phyloP scores from a whole-genome alignment of 2,113 vertebrate species.

The Nerophis lumbriciformis region DNA sequence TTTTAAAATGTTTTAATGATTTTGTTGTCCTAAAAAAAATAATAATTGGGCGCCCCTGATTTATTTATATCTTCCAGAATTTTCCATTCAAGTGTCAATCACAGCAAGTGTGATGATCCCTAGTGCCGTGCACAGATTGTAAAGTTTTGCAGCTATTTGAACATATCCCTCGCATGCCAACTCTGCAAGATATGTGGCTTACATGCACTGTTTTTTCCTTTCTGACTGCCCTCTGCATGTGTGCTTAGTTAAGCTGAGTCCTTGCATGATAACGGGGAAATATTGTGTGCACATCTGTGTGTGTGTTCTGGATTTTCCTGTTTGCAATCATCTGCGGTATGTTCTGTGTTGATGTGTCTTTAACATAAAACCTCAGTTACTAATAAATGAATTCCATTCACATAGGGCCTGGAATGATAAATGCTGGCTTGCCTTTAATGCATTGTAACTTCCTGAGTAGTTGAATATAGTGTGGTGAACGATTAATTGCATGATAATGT shows the following conservation, averaged over 20 bases:
- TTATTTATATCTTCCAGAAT: too few relatives aligned
- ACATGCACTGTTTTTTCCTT: slow-evolving; percentile 4
- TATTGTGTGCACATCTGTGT: neutral
- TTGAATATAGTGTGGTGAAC: too few relatives aligned
- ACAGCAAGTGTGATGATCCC: slow-evolving; percentile 15
- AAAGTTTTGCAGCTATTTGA: slow-evolving; percentile 4
- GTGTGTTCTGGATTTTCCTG: neutral
- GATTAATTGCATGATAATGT: too few relatives aligned
- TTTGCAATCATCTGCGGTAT: neutral
- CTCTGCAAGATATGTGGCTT: slow-evolving; percentile 9
- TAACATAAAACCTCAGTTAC: neutral
- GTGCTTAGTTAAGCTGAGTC: slow-evolving; percentile 8
- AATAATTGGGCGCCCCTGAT: too few relatives aligned
- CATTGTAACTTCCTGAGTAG: too few relatives aligned
- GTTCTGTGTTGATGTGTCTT: neutral
- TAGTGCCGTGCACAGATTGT: neutral
- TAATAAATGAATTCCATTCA: neutral
- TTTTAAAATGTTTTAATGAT: too few relatives aligned
- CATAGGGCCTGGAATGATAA: too few relatives aligned
- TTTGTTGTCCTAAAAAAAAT: too few relatives aligned
- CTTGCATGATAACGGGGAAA: slow-evolving; percentile 15
- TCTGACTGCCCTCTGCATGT: slow-evolving; percentile 7
- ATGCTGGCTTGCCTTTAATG: too few relatives aligned
- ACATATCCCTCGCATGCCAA: slow-evolving; percentile 22
- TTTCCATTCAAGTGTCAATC: slow-evolving; percentile 15